Conservation (phyloP, 2,888 invertebrate species). For the Phalangium opilio region DNA sequence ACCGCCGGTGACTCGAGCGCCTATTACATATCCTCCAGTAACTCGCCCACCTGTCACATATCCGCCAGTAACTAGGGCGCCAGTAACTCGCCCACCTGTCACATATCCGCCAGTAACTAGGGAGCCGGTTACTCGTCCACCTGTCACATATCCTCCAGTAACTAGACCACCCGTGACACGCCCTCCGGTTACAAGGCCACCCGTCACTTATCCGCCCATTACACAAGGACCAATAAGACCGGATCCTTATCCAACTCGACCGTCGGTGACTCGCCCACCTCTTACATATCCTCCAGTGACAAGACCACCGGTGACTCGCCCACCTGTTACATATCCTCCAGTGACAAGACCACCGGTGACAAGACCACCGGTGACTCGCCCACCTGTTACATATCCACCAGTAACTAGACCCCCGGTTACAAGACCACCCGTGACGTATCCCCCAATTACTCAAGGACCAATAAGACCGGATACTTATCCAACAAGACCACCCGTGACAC, state of each 20-base stretch:
- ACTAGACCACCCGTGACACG: neutral
- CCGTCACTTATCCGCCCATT: neutral
- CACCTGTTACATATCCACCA: neutral
- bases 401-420: neutral
- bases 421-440: neutral
- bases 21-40: neutral
- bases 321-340: neutral
- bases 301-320: neutral
- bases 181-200: neutral
- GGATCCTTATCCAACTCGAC: neutral
- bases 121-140: neutral
- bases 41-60: neutral
- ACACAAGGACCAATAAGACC: neutral
- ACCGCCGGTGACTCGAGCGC: neutral
- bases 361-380: neutral
- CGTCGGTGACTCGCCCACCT: neutral
- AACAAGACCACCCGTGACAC: neutral
- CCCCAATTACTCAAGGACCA: neutral
- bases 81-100: neutral
- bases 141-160: neutral
- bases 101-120: neutral
- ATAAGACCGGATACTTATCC: neutral
- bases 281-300: neutral
- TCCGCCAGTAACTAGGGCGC: neutral
- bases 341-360: neutral